Evolutionary conservation across 2,113 vertebrate species (phyloP), one percentile per base, ranked within the genome.

Genomic region (Orthonyx spaldingii): DNA sequence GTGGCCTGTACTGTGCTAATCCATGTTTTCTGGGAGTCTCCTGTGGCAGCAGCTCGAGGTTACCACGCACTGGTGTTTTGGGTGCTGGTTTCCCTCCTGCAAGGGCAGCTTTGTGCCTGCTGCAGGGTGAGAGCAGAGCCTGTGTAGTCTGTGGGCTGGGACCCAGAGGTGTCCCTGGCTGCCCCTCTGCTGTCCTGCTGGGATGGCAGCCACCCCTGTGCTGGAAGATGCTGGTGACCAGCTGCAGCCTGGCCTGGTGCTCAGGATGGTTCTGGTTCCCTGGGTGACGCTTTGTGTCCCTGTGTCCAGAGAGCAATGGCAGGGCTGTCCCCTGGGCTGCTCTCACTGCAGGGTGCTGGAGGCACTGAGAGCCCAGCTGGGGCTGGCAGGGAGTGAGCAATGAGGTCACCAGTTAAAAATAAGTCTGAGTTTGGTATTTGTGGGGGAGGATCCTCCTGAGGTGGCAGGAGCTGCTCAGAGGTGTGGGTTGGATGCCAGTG

Each of bases 231-330:
- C 57, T 32, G 75, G 13, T 78, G 74, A n/a, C n/a, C n/a, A n/a
- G 42, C 79, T 70, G n/a, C 82, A 88, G 60, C 39, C 83, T 70
- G 69, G 39, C 35, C 55, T 1, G 5, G 7, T 16, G 50, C 11
- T 14, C 1, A 1, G 59, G 32, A 33, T 2, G 4, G 17, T 37
- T 42, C 23, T 6, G 3, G 5, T 13, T 53, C 60, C 1, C 2
- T 50, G 47, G 26, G 14, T 60, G 49, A 10, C 12, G 17, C n/a
- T 93, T 28, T 26, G 46, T 81, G 47, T 77, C 55, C 63, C 57
- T 0, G 0, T 33, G 44, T 49, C 41, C 37, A 18, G 52, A 57
- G 63, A 61, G 23, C 2, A 9, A 3, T 27, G 68, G 44, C 59
- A 53, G 26, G 46, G 60, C 77, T 78, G 74, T 81, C 26, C 56